phyloP scores from a whole-genome alignment of 2,888 invertebrate genomes.

The Sicus ferrugineus region DNA sequence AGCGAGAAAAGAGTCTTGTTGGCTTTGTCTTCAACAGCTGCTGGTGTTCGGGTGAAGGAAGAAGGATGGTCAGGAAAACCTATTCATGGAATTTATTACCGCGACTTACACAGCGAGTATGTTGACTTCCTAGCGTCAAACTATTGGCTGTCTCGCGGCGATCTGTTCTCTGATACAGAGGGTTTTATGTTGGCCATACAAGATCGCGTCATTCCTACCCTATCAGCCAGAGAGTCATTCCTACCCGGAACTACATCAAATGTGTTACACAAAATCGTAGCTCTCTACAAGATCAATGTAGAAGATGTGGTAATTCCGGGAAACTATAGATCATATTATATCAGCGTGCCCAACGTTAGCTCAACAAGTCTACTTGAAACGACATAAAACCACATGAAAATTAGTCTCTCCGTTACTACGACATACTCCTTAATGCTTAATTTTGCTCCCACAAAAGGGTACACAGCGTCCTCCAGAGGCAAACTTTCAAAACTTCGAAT shows the following conservation, averaged over 20 bases:
- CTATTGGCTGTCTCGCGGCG: background rate
- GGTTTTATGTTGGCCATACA: constrained; percentile 9
- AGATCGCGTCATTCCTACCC: background rate
- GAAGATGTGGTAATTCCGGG: constrained; percentile 1
- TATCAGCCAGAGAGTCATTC: no score
- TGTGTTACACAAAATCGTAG: background rate
- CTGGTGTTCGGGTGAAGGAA: background rate
- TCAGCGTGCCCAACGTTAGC: background rate
- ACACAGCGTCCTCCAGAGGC: no score
- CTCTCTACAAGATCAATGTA: background rate
- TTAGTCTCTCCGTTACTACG: background rate
- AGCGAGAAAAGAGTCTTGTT: no score
- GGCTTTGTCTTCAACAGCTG: background rate
- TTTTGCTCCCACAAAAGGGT: no score
- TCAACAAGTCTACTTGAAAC: background rate
- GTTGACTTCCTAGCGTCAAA: background rate
- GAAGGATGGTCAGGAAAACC: constrained; percentile 1
- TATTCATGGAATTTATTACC: constrained; percentile 6
- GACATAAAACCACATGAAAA: background rate
- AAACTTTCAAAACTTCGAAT: no score
- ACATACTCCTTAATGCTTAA: background rate
- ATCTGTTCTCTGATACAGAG: constrained; percentile 2
- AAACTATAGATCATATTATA: constrained; percentile 9
- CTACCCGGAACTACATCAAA: constrained; percentile 4
- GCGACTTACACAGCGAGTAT: background rate